phyloP scores from a whole-genome alignment of 2,888 invertebrate species.

The Crossocerus cetratus region DNA sequence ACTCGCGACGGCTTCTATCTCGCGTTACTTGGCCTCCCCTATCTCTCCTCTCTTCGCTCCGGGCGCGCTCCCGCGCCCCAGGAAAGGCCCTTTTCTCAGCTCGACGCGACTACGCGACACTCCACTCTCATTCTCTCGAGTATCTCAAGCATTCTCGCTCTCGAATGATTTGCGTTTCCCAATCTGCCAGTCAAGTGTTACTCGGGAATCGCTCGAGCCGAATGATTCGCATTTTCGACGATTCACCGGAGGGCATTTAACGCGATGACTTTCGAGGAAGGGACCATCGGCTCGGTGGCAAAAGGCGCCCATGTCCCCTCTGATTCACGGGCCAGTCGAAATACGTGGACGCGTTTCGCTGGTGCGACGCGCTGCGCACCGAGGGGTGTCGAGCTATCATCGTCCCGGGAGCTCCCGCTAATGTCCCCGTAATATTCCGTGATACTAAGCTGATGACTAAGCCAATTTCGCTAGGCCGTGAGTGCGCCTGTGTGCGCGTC shows the following conservation, averaged over 20 bases:
- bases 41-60: background rate
- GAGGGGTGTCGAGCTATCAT: background rate
- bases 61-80: background rate
- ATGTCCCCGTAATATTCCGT: conserved; percentile 57
- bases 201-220: too few relatives aligned
- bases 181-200: too few relatives aligned
- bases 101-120: background rate
- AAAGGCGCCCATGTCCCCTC: conserved; percentile 52
- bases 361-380: background rate
- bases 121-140: background rate
- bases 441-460: conserved; percentile 64
- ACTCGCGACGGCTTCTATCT: conserved; percentile 4
- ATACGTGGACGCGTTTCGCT: conserved; percentile 12
- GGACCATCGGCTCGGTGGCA: conserved; percentile 54
- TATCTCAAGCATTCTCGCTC: too few relatives aligned
- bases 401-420: conserved; percentile 44
- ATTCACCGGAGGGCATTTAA: background rate
- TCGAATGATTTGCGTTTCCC: too few relatives aligned
- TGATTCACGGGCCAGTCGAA: conserved; percentile 62
- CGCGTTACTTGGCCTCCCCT: background rate
- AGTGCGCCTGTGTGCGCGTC: too few relatives aligned
- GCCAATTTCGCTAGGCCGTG: conserved; percentile 54
- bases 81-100: background rate
- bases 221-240: too few relatives aligned
- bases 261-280: conserved; percentile 55